phyloP scores from a whole-genome alignment of 2,888 invertebrate species.

The Hyposoter dolosus region DNA sequence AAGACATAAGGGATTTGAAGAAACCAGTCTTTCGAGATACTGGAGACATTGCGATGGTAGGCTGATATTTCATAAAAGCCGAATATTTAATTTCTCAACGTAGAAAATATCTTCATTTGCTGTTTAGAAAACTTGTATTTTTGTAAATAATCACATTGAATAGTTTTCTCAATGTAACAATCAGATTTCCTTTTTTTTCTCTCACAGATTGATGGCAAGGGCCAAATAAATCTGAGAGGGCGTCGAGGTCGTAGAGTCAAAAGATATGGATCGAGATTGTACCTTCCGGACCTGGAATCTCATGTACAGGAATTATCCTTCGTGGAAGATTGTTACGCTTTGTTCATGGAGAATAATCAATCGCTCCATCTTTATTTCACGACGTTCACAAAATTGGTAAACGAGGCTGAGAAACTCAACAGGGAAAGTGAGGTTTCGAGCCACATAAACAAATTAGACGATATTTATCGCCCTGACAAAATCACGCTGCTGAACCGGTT shows the following conservation, averaged over 20 bases:
- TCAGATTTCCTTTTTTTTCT: background rate
- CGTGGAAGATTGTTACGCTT: slow-evolving; percentile 86
- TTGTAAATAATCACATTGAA: background rate
- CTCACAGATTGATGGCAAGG: slow-evolving; percentile 84
- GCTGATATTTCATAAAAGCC: background rate
- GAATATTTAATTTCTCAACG: background rate
- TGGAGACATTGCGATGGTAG: slow-evolving; percentile 89
- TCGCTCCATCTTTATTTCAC: slow-evolving; percentile 85
- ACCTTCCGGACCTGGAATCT: slow-evolving; percentile 87
- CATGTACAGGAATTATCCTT: slow-evolving; percentile 84
- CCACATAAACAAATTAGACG: slow-evolving; percentile 84
- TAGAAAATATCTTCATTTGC: background rate
- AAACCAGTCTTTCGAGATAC: slow-evolving; percentile 87
- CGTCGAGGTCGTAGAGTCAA: slow-evolving; percentile 91
- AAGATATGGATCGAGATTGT: slow-evolving; percentile 90
- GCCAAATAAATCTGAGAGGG: slow-evolving; percentile 88
- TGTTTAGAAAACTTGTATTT: background rate
- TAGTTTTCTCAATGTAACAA: background rate
- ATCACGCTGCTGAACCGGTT: slow-evolving; percentile 87
- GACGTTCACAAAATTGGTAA: slow-evolving; percentile 74
- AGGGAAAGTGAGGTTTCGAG: slow-evolving; percentile 75
- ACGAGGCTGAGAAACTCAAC: slow-evolving; percentile 76
- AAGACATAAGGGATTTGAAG: slow-evolving; percentile 79
- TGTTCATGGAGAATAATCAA: slow-evolving; percentile 85
- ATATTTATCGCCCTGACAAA: slow-evolving; percentile 88